Evolutionary conservation across 2,888 invertebrate genomes (phyloP), one percentile per base, ranked within the genome.

Genomic region (Lymantria dispar): DNA sequence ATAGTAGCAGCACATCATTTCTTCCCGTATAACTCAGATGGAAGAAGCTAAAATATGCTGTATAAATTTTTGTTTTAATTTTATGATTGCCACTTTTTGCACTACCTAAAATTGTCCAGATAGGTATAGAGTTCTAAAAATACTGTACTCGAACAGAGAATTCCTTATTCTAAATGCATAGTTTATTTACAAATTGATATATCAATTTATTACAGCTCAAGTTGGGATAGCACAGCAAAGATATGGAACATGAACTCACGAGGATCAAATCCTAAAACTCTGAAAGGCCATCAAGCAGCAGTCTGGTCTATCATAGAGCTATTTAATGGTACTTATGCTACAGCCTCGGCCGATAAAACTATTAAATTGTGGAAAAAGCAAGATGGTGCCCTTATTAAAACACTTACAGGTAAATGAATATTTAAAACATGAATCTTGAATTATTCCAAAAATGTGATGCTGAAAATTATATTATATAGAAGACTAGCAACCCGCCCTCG

Each of bases 261-360:
- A 1, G 83, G 92, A 30, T 86, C 92, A 46, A 75, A 90, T 29
- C 76, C 91, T 0, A 78, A 94, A 40, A 93, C 94, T 0, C 87
- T 96, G 8, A 87, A 91, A 54, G 96, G 96, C 0, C 97, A 97
- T 70, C 92, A 93, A 59, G 95, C 96, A 11, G 97, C 99, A 0
- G 96, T 99, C 7, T 99, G 99, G 99, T 94, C 94, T 14, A 92
- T 93, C 0, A 80, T 91, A 54, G 95, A 93, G 76, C 86, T 93
- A 57, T 84, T 48, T 15, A 92, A 92, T 56, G 85, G 87, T 0
- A 87, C 84, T 30, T 93, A 95, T 63, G 93, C 97, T 0, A 98
- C 98, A 11, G 99, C 96, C 0, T 97, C 97, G 0, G 99, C 99
- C 12, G 99, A 99, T 85, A 97, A 97, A 85, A 94, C 94, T 9